Base-by-base conservation (phyloP, 1,140 invertebrate species). In the Drosophila micromelanica region DNA sequence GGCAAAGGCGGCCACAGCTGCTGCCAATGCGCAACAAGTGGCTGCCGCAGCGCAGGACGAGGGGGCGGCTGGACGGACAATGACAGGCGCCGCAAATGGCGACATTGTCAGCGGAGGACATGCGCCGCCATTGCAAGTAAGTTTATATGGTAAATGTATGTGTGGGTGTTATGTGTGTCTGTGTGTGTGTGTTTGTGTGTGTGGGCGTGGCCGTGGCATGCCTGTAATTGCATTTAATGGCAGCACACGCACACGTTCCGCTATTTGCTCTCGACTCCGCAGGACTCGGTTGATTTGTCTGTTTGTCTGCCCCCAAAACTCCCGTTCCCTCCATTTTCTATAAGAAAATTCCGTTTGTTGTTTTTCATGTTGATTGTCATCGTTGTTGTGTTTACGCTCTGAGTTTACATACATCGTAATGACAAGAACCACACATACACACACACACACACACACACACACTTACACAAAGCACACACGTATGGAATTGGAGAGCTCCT, bases 121-220 rank as follows among this genome's bases (percentile, higher is more conserved):
- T 89, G 92, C 93, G 8, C 95, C 95, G 38, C 93, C 94, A 68
- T 80, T 94, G 46, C 95, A 96, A 85, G 94, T 95, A 71, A 94
- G 94, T 89, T 59, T 20, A 20, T 7, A 40, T 7, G 54, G 17
- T 9, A 32, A 23, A 54, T 48, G 38, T 11, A 8, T 40, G 20
- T 35, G 23, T 15, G 17, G 23, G 46, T 43, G 32, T 17, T 17
- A 17, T 35, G 49, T 46, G 11, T 43, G 32, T 61, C n/a, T n/a
- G n/a, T n/a, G 52, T 35, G 55, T 59, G 42, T 52, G 57, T 70
- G 74, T 60, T 15, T 45, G 43, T 48, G 49, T 37, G 48, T 20
- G 72, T 43, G 82, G 63, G 78, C 40, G 75, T 68, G 38, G 17
- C 55, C n/a, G 7, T 76, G 48, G 57, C 78, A 64, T 81, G 82